Evolutionary conservation across 1,140 invertebrate genomes (phyloP).

Genomic region (Yoshiicerus persimilis): DNA sequence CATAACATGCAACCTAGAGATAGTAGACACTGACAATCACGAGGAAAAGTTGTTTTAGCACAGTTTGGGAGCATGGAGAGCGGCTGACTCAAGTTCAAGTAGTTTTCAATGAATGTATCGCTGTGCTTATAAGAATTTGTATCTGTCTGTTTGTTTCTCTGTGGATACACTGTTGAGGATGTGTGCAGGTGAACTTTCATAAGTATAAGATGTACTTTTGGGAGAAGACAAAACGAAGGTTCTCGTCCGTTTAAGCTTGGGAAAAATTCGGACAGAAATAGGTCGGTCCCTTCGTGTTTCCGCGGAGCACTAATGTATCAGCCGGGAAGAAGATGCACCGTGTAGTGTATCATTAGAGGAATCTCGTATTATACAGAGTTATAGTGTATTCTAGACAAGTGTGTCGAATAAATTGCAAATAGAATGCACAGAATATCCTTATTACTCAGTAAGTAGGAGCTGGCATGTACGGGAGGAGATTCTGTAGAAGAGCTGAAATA

Average conservation of each 20-base stretch:
- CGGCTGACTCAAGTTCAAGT: neutral
- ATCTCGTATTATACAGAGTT: neutral
- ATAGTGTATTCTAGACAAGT: neutral
- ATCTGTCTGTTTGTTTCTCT: neutral
- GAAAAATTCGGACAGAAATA: conserved; percentile 1
- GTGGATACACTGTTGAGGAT: neutral
- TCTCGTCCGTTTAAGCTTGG: neutral
- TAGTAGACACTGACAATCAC: neutral
- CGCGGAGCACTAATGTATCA: neutral
- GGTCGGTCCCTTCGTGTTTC: neutral
- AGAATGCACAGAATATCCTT: too few species aligned
- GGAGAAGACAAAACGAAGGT: neutral
- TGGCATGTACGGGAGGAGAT: neutral
- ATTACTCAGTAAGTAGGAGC: too few species aligned
- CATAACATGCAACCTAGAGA: neutral
- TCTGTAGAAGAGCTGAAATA: neutral
- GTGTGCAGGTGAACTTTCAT: neutral
- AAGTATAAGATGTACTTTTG: neutral
- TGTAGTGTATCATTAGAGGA: neutral
- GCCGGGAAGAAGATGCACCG: neutral
- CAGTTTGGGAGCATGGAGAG: neutral
- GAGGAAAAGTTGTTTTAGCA: neutral
- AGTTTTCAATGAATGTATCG: neutral
- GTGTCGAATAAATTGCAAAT: neutral
- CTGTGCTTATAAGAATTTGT: neutral